phyloP scores from a whole-genome alignment of 2,797 vertebrate species.

The Amazonetta brasiliensis region DNA sequence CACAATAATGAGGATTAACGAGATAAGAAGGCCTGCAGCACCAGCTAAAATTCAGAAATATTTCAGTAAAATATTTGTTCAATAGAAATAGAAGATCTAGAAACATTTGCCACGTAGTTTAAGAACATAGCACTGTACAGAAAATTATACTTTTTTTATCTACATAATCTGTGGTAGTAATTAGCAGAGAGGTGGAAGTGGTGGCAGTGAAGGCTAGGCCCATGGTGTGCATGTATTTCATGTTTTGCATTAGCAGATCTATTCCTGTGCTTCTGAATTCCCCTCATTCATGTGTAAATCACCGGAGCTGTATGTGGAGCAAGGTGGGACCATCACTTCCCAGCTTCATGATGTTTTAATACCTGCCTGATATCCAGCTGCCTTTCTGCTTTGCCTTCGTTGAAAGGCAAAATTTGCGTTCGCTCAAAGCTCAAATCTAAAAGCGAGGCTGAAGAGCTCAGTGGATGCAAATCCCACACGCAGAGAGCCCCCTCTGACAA shows the following conservation, averaged over 20 bases:
- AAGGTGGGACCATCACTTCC: neutral
- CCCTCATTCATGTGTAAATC: neutral
- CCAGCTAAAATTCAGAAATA: too few species aligned
- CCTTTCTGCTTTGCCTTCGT: neutral
- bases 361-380: neutral
- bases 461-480: neutral
- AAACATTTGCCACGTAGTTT: neutral
- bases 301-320: neutral
- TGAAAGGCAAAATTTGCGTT: neutral
- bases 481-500: neutral
- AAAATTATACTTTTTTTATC: neutral
- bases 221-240: neutral
- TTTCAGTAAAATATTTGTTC: too few species aligned
- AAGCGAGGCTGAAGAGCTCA: neutral
- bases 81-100: neutral
- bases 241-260: slow-evolving; percentile 9
- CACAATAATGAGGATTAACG: rapidly evolving
- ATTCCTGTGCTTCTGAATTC: neutral
- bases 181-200: neutral
- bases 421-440: neutral
- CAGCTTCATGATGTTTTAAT: neutral
- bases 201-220: neutral
- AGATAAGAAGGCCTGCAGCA: neutral
- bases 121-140: neutral
- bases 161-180: neutral